phyloP scores from a whole-genome alignment of 2,113 vertebrate genomes.

The Tragelaphus strepsiceros region DNA sequence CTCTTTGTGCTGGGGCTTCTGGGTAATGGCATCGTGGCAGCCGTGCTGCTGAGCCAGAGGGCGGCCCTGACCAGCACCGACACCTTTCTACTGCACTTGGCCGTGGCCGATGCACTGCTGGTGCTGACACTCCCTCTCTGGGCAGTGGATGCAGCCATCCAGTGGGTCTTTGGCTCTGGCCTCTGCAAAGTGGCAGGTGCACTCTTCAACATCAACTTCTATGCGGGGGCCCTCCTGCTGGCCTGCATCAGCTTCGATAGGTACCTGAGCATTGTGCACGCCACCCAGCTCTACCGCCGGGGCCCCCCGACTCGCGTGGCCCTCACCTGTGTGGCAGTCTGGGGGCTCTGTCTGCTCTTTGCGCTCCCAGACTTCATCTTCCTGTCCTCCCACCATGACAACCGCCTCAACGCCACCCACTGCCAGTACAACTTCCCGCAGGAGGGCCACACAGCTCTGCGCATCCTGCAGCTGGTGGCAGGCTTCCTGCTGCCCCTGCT shows the following conservation, averaged over 20 bases:
- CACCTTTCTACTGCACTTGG: constrained; percentile 88
- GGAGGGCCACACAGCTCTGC: constrained; percentile 63
- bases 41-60: constrained; percentile 79
- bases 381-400: constrained; percentile 27
- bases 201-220: constrained; percentile 89
- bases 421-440: constrained; percentile 74
- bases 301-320: constrained; percentile 72
- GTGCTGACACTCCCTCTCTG: constrained; percentile 87
- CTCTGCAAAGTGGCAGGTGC: constrained; percentile 85
- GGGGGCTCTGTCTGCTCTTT: constrained; percentile 84
- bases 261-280: constrained; percentile 90
- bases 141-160: constrained; percentile 75
- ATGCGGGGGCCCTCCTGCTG: constrained; percentile 89
- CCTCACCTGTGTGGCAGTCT: constrained; percentile 81
- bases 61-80: constrained; percentile 84
- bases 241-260: constrained; percentile 91
- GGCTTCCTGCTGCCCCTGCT: constrained; percentile 86
- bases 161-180: constrained; percentile 83
- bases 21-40: constrained; percentile 84
- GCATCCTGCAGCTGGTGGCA: constrained; percentile 78
- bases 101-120: constrained; percentile 83
- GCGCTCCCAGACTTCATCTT: constrained; percentile 86
- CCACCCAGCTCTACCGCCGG: constrained; percentile 88
- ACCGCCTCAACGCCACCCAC: constrained; percentile 39
- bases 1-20: constrained; percentile 83